phyloP scores from a whole-genome alignment of 2,888 invertebrate species.

The Macrosiphum euphorbiae region DNA sequence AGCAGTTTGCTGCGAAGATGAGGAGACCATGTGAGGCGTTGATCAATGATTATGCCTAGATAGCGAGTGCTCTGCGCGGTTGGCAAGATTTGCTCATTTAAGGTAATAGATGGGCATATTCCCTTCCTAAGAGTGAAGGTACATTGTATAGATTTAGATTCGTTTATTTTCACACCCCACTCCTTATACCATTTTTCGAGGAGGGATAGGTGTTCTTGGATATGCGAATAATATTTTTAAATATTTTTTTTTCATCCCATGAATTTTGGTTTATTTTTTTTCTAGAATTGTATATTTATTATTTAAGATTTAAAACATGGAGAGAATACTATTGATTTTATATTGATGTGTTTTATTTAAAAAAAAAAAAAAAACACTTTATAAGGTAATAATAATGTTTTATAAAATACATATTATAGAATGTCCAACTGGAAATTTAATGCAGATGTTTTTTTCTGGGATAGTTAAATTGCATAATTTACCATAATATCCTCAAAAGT shows the following conservation, averaged over 20 bases:
- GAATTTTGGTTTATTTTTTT: neutral
- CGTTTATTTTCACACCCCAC: too few relatives aligned
- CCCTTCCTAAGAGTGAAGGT: too few relatives aligned
- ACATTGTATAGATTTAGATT: too few relatives aligned
- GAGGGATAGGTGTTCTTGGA: too few relatives aligned
- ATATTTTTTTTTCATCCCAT: neutral
- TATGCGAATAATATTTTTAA: neutral
- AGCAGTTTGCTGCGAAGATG: too few relatives aligned
- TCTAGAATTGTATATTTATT: neutral
- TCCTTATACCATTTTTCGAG: too few relatives aligned
- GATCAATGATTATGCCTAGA: too few relatives aligned
- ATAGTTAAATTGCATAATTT: constrained; percentile 1
- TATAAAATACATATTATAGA: neutral
- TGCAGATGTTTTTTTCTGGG: neutral
- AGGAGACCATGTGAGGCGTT: too few relatives aligned
- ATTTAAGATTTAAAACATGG: neutral
- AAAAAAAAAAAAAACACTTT: neutral
- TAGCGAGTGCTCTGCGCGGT: too few relatives aligned
- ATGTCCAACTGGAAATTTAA: constrained; percentile 13
- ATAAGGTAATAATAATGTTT: neutral
- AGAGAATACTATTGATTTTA: neutral
- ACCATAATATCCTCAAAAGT: neutral
- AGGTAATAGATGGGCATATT: too few relatives aligned
- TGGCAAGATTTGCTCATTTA: too few relatives aligned
- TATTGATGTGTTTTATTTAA: neutral